Evolutionary conservation across 2,797 vertebrate genomes (phyloP).

Genomic region (Onychomys arenicola): DNA sequence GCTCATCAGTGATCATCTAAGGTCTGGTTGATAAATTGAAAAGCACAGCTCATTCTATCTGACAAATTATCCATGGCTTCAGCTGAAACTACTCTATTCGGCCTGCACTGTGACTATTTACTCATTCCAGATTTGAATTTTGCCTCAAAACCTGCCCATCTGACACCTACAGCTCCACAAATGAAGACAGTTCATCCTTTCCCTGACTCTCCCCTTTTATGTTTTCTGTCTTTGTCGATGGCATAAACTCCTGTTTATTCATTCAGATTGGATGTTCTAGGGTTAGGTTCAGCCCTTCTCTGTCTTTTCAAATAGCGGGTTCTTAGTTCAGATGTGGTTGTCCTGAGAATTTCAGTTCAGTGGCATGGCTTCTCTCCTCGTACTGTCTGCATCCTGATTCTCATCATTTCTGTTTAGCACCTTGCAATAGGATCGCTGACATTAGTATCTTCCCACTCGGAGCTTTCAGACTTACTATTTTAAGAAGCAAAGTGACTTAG

Average conservation of each 20-base stretch:
- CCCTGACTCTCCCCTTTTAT: too few relatives aligned
- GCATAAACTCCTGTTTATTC: background rate
- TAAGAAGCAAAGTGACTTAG: background rate
- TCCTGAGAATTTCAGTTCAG: background rate
- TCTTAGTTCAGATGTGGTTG: background rate
- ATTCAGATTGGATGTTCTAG: background rate
- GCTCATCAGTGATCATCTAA: conserved; percentile 2
- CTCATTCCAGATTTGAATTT: background rate
- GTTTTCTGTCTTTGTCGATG: background rate
- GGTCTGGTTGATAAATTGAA: conserved; percentile 31
- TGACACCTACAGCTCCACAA: accelerated
- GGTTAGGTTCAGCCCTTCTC: background rate
- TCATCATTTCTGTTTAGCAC: background rate
- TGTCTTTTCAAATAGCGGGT: background rate
- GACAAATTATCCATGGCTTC: background rate
- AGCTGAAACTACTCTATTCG: background rate
- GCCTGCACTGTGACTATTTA: background rate
- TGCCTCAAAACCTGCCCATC: background rate
- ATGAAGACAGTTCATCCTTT: background rate
- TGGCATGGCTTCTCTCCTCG: background rate
- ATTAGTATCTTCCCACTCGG: background rate
- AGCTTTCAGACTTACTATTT: background rate
- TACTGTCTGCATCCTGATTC: background rate
- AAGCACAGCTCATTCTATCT: conserved; percentile 11
- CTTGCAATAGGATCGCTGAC: accelerated